Evolutionary conservation across 2,888 invertebrate species (phyloP), one percentile per base, ranked within the genome.

Genomic region (Tachina fera): DNA sequence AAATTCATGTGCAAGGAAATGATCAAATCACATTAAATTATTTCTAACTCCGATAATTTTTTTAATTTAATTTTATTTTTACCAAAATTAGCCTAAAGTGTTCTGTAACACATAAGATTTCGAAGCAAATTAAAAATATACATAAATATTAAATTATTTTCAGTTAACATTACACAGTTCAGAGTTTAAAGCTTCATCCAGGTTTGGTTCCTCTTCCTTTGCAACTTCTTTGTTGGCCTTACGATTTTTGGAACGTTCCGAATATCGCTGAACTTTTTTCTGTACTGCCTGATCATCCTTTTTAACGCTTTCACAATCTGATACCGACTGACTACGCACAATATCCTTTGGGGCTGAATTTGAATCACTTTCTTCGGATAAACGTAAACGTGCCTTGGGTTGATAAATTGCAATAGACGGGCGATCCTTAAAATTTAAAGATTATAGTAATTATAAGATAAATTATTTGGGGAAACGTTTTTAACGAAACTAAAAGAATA

Each of bases 331-430:
- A 71, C 89, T 90, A 56, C 88, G 88, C 5, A 82, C 79, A 67
- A 88, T 22, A 53, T 88, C 77, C 75, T 87, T 77, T 45, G 60
- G 65, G 14, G 83, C 80, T 13, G 79, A 71, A 72, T 89, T 89
- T 1, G 88, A 78, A 80, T 90, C 90, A 22, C 87, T 86, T 11
- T 92, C 91, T 58, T 91, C 92, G 0, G 90, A 89, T 4, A 88
- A 83, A 47, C 89, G 90, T 1, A 89, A 60, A 47, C 92, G 89
- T 3, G 90, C 88, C 86, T 92, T 97, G 0, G 98, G 98, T 88
- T 97, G 96, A 92, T 98, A 98, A 88, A 98, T 96, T 84, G 96
- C 96, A 91, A 97, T 95, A 60, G 97, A 96, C 39, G 98, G 98
- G 58, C 98, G 96, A 93, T 98, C 97, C 96, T 96, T 89, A 90